A percentile compares a stretch with the other conserved stretches of the same genome.
Conservation (phyloP, 2,888 invertebrate genomes). For the Dynastes tityus region DNA sequence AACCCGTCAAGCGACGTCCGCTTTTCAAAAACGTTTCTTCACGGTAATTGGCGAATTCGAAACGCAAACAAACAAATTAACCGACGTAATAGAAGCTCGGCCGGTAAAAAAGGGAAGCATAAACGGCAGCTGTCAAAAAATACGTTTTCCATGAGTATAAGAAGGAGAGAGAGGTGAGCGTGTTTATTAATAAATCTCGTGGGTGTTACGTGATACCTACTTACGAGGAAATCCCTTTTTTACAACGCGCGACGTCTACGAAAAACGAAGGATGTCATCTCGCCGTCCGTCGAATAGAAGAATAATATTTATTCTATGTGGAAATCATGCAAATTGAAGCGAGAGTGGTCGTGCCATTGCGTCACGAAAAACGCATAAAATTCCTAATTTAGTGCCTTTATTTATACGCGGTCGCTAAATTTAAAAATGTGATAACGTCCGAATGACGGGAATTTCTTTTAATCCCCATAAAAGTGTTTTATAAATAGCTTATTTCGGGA, state of each 20-base stretch:
- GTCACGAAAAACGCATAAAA: constrained; percentile 29
- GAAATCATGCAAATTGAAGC: constrained; percentile 7
- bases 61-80: background rate
- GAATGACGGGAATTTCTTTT: constrained; percentile 22
- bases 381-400: constrained; percentile 32
- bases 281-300: background rate
- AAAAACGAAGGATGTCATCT: constrained; percentile 26
- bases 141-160: background rate
- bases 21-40: background rate
- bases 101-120: constrained; percentile 34
- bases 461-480: constrained; percentile 31
- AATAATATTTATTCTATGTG: constrained; percentile 29
- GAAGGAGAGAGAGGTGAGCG: constrained; percentile 15
- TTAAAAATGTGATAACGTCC: constrained; percentile 37
- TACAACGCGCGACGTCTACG: constrained; percentile 26
- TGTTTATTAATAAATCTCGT: constrained; percentile 48
- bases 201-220: constrained; percentile 44
- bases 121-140: constrained; percentile 10
- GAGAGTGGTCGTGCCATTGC: constrained; percentile 1
- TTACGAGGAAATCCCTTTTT: constrained; percentile 43
- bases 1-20: background rate
- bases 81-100: constrained; percentile 6
- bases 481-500: constrained; percentile 18
- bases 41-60: constrained; percentile 54
- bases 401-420: constrained; percentile 16